Percentiles rank a stretch among this genome's conserved stretches.
Evolutionary conservation across 2,113 vertebrate species (phyloP).

Genomic region (Macrotis lagotis): DNA sequence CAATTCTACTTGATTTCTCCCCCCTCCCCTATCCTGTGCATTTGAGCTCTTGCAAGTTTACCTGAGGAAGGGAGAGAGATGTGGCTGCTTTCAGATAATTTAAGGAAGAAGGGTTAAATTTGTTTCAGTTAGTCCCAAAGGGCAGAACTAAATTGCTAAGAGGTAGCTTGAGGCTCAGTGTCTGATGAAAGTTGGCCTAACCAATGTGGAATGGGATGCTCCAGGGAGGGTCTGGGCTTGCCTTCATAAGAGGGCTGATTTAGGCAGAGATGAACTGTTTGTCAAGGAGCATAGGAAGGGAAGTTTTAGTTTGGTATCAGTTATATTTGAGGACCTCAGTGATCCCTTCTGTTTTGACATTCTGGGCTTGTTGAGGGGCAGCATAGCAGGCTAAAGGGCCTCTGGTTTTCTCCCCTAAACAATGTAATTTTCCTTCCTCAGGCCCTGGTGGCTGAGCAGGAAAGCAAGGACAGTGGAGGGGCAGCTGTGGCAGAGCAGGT

Average conservation of each 20-base stretch:
- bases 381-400: not conserved
- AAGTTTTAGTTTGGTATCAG: not conserved
- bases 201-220: not conserved
- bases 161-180: not conserved
- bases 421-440: conserved; percentile 63
- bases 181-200: not conserved
- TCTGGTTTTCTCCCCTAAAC: not conserved
- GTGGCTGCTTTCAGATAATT: not conserved
- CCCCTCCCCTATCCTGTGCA: not conserved
- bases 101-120: not conserved
- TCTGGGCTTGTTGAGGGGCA: not conserved
- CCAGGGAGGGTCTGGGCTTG: not conserved
- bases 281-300: not conserved
- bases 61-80: not conserved
- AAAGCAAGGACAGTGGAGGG: conserved; percentile 97
- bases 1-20: not conserved
- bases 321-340: not conserved
- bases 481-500: conserved; percentile 98
- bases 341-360: not conserved
- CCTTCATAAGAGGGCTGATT: not conserved
- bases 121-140: not conserved
- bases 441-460: conserved; percentile 98
- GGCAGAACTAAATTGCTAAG: not conserved
- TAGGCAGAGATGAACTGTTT: not conserved
- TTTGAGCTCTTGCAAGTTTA: not conserved